These are phyloP conservation scores for Mastigias papua DNA, from an alignment of 30 jellyfish, hydroid and myxozoan species.

Conservation along the genomic window DNA sequence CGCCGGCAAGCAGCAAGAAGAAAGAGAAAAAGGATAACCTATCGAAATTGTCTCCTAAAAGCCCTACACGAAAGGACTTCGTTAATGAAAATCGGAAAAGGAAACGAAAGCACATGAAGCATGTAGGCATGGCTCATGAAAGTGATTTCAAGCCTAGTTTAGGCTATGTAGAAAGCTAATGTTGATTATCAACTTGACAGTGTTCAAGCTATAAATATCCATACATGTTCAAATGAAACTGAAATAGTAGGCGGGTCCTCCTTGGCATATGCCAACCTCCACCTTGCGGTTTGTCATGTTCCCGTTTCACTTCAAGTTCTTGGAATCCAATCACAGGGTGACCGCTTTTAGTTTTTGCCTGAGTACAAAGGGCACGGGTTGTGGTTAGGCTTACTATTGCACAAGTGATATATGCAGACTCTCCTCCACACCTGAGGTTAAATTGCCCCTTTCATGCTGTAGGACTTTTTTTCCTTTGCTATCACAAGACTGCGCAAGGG, in stretches of 20 bases:
- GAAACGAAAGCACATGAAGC: slow-evolving; percentile 63
- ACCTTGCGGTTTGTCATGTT: too few relatives aligned
- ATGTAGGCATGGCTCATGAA: neutral
- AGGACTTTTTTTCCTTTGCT: too few relatives aligned
- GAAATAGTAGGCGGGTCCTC: too few relatives aligned
- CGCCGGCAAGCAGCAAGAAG: slow-evolving; percentile 85
- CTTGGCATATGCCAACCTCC: too few relatives aligned
- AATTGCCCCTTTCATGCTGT: too few relatives aligned
- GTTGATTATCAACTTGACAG: neutral
- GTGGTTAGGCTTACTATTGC: too few relatives aligned
- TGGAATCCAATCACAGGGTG: slow-evolving; percentile 3
- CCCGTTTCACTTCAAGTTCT: neutral
- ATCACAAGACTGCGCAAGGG: too few relatives aligned
- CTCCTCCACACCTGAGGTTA: too few relatives aligned
- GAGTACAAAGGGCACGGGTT: neutral
- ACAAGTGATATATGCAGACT: too few relatives aligned
- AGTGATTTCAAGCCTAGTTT: slow-evolving; percentile 43
- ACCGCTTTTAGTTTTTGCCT: neutral
- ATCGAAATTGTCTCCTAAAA: slow-evolving; percentile 10
- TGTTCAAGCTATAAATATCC: neutral
- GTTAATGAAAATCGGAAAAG: slow-evolving; percentile 49
- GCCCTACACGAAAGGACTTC: slow-evolving; percentile 55
- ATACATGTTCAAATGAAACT: neutral
- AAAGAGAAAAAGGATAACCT: slow-evolving; percentile 70
- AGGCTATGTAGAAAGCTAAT: slow-evolving; percentile 57